Percentiles rank a stretch among this genome's conserved stretches.
Evolutionary conservation across 2,113 vertebrate genomes (phyloP).

Genomic region (Myrmecobius fasciatus): DNA sequence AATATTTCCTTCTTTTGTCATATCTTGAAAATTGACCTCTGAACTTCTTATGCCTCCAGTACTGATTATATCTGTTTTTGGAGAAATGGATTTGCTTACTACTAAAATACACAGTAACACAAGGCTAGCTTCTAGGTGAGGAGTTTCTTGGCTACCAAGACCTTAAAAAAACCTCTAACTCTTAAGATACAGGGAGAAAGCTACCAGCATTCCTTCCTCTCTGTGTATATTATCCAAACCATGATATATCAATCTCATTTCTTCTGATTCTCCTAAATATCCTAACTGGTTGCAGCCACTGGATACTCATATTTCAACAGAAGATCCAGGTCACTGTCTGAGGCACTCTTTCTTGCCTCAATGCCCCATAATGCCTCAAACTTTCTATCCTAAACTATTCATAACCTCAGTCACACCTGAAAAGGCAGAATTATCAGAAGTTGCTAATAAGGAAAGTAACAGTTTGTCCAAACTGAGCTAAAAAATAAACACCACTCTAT

Average conservation of each 20-base stretch:
- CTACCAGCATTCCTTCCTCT: neutral
- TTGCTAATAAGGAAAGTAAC: neutral
- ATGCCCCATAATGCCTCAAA: neutral
- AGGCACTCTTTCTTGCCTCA: neutral
- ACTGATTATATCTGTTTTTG: neutral
- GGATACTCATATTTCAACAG: neutral
- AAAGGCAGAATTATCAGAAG: neutral
- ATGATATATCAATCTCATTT: neutral
- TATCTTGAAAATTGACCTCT: neutral
- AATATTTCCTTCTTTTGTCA: neutral
- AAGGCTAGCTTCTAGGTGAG: no score
- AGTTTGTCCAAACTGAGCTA: neutral
- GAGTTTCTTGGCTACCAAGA: neutral
- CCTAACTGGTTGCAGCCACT: neutral
- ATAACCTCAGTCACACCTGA: neutral
- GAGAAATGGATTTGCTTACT: neutral
- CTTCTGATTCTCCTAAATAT: neutral
- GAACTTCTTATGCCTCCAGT: neutral
- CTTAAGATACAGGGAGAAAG: neutral
- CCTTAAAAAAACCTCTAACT: neutral
- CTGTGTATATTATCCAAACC: neutral
- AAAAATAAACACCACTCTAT: neutral
- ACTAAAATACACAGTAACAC: neutral
- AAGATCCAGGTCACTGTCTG: neutral
- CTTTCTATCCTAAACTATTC: neutral